Percentiles rank a stretch among this genome's conserved stretches.
Conservation (phyloP, 2,797 vertebrate species). For the Echiichthys vipera region DNA sequence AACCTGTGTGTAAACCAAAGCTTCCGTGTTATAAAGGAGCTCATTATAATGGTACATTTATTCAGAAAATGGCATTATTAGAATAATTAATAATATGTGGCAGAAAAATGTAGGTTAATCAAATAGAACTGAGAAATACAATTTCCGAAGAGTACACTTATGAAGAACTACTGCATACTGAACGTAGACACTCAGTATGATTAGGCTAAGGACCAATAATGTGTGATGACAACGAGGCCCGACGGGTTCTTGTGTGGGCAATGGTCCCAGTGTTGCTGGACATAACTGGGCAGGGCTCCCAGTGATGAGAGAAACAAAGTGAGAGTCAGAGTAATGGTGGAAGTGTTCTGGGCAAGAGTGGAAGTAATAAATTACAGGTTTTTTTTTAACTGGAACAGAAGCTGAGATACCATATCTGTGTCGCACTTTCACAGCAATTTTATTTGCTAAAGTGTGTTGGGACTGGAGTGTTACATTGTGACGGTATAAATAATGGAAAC, state of each 20-base stretch:
- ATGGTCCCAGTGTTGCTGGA: constrained; percentile 34
- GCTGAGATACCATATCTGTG: not conserved
- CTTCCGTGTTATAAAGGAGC: not conserved
- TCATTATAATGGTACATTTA: not conserved
- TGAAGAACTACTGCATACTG: not conserved
- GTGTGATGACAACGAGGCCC: constrained; percentile 24
- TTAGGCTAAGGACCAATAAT: constrained; percentile 31
- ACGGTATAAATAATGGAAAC: not conserved
- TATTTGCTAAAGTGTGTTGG: constrained; percentile 14
- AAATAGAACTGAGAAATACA: not conserved
- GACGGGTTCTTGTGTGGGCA: constrained; percentile 28
- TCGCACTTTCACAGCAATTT: constrained; percentile 27
- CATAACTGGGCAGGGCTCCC: constrained; percentile 51
- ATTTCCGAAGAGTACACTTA: not conserved
- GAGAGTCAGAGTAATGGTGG: constrained; percentile 31
- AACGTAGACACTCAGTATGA: constrained; percentile 5
- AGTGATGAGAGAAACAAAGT: constrained; percentile 41
- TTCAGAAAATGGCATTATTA: too few species aligned
- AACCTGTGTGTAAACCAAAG: too few species aligned
- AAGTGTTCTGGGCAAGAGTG: constrained; percentile 47
- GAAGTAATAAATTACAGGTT: constrained; percentile 49
- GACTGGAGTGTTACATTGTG: not conserved
- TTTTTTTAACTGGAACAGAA: constrained; percentile 12
- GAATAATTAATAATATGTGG: not conserved
- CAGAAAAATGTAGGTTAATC: not conserved